Evolutionary conservation across 2,113 vertebrate species (phyloP).

Genomic region (Nannospalax galili): DNA sequence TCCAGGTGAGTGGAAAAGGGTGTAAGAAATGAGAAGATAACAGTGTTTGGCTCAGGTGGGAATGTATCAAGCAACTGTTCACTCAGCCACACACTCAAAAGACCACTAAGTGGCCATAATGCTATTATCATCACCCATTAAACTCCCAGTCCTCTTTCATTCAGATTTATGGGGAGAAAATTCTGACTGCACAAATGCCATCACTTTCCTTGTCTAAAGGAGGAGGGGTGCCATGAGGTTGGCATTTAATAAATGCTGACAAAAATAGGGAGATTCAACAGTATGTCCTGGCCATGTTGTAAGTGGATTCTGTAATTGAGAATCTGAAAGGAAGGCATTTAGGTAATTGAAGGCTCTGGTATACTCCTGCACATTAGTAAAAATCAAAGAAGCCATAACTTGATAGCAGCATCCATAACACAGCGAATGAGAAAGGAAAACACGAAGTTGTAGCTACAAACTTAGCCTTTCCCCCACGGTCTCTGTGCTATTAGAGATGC

Average conservation of each 20-base stretch:
- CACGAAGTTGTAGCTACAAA: background rate
- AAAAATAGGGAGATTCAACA: background rate
- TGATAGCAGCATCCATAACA: background rate
- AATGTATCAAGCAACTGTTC: conserved; percentile 75
- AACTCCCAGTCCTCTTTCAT: conserved; percentile 47
- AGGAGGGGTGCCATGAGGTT: background rate
- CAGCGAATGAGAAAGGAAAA: conserved; percentile 47
- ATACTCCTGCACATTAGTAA: background rate
- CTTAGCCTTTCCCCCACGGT: background rate
- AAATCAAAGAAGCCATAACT: conserved; percentile 8
- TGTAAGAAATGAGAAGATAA: conserved; percentile 86
- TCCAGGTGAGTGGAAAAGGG: conserved; percentile 88
- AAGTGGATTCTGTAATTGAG: background rate
- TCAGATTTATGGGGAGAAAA: conserved; percentile 55
- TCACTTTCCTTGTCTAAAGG: conserved; percentile 13
- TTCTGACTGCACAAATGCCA: conserved; percentile 46
- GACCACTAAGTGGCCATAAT: conserved; percentile 44
- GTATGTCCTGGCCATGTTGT: background rate
- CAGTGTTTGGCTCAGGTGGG: conserved; percentile 85
- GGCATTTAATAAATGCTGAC: conserved; percentile 54
- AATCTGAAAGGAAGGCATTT: background rate
- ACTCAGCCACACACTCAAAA: conserved; percentile 66
- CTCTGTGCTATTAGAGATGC: background rate
- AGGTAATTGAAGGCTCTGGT: background rate
- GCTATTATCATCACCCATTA: conserved; percentile 34